Evolutionary conservation across 2,113 vertebrate genomes (phyloP), one percentile per base, ranked within the genome.

Genomic region (Fulica atra): DNA sequence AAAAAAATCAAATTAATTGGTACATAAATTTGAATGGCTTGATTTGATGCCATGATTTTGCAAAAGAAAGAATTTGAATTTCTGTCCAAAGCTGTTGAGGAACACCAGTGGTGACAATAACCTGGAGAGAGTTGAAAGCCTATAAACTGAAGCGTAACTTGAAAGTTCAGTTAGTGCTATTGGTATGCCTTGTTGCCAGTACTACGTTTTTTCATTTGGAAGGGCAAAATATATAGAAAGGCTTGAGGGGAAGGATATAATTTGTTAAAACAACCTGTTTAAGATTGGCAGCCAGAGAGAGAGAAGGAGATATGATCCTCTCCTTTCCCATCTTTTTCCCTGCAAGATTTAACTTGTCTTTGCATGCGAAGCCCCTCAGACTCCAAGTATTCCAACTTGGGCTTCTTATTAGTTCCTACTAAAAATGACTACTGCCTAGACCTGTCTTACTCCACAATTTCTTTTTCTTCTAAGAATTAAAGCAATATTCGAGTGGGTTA

Each of bases 31-130:
- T 18, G 11, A 81, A 56, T 7, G 36, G 19, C 3, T 11, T 42
- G 35, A 53, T 48, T 89, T 85, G 38, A 19, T 68, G 59, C 82
- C 0, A 21, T 50, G 26, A 24, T 35, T 82, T 95, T 63, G 36
- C n/a, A 73, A 24, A 76, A 53, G 48, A 24, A 68, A 29, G 20
- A 56, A 38, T 9, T 23, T 0, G 9, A 82, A 12, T 53, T 92
- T 92, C 20, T 73, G 3, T 53, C 35, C 50, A 42, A 80, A 86
- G 26, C 5, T 36, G 33, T 51, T 68, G 64, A 50, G 50, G 54
- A 86, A 40, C 35, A 65, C 11, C 5, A n/a, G 40, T 42, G 33
- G 35, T 13, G 0, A 0, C 44, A 46, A 21, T 5, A 69, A 48
- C 56, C 1, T 79, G 15, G 48, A 82, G 38, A 51, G 13, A 4